Evolutionary conservation across 2,888 invertebrate genomes (phyloP).

Genomic region (Drosophila rubida): DNA sequence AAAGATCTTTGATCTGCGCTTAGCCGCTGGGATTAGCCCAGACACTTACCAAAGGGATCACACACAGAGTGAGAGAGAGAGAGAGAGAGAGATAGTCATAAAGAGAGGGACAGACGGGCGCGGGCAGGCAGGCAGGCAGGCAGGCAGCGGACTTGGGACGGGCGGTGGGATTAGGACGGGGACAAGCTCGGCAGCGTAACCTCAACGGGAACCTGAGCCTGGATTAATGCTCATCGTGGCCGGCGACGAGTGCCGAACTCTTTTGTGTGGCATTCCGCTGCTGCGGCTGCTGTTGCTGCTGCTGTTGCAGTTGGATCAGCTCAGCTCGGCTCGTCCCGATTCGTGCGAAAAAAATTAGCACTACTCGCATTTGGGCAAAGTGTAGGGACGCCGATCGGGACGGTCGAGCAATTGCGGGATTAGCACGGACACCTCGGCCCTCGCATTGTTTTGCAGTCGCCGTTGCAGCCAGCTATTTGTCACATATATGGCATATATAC

Average conservation of each 20-base stretch:
- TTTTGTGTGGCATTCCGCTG: constrained; percentile 42
- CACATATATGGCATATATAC: constrained; percentile 40
- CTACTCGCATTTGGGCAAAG: constrained; percentile 26
- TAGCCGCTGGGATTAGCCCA: constrained; percentile 71
- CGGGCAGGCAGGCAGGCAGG: too few relatives aligned
- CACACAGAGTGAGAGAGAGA: too few relatives aligned
- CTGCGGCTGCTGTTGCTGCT: too few relatives aligned
- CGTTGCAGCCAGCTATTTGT: constrained; percentile 66
- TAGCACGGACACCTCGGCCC: constrained; percentile 72
- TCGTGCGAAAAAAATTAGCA: constrained; percentile 72
- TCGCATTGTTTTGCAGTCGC: constrained; percentile 63
- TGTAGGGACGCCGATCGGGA: not conserved
- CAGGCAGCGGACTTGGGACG: too few relatives aligned
- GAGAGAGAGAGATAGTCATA: too few relatives aligned
- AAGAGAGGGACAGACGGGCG: too few relatives aligned
- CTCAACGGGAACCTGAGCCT: constrained; percentile 56
- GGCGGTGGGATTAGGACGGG: constrained; percentile 52
- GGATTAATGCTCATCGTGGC: constrained; percentile 63
- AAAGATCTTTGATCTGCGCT: constrained; percentile 77
- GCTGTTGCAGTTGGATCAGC: too few relatives aligned
- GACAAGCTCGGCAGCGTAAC: constrained; percentile 33
- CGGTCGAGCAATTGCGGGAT: constrained; percentile 73
- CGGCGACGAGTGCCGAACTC: constrained; percentile 51
- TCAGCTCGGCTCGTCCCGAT: too few relatives aligned
- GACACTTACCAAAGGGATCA: constrained; percentile 62